Percentiles rank a stretch among this genome's conserved stretches.
Evolutionary conservation across 1,140 invertebrate species (phyloP).

Genomic region (Drosophila mayri): DNA sequence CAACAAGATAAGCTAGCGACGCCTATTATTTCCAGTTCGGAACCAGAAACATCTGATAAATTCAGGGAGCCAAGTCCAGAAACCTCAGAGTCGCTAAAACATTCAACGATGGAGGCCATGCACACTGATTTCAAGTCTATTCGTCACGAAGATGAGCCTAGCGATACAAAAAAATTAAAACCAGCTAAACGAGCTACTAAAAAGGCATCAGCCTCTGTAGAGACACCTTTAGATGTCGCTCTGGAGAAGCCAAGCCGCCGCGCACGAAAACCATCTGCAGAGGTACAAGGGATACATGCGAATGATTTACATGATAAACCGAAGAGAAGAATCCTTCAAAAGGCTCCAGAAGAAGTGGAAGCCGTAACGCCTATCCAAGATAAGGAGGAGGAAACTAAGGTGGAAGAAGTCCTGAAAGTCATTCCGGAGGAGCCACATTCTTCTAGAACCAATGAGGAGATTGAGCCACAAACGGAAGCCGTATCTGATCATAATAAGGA

Average conservation of each 20-base stretch:
- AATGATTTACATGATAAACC: conserved; percentile 13
- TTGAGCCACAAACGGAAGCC: neutral
- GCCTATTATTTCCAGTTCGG: neutral
- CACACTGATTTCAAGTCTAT: neutral
- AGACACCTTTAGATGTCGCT: neutral
- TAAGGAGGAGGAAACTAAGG: neutral
- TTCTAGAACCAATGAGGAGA: neutral
- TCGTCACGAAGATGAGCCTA: neutral
- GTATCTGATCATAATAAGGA: neutral
- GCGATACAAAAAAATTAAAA: neutral
- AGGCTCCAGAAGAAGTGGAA: neutral
- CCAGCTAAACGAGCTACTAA: neutral
- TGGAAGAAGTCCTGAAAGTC: neutral
- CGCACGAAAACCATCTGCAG: conserved; percentile 23
- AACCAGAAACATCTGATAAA: neutral
- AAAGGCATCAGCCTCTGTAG: conserved; percentile 1
- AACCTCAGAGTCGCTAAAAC: neutral
- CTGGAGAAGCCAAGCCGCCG: conserved; percentile 1
- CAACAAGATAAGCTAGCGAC: neutral
- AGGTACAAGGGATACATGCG: neutral
- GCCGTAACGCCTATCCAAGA: neutral
- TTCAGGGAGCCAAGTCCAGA: neutral
- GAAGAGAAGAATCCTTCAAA: conserved; percentile 2
- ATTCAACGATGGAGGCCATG: neutral
- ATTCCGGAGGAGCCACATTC: conserved; percentile 3